Evolutionary conservation across 2,888 invertebrate species (phyloP), one percentile per base, ranked within the genome.

Genomic region (Ganaspis brasiliensis): DNA sequence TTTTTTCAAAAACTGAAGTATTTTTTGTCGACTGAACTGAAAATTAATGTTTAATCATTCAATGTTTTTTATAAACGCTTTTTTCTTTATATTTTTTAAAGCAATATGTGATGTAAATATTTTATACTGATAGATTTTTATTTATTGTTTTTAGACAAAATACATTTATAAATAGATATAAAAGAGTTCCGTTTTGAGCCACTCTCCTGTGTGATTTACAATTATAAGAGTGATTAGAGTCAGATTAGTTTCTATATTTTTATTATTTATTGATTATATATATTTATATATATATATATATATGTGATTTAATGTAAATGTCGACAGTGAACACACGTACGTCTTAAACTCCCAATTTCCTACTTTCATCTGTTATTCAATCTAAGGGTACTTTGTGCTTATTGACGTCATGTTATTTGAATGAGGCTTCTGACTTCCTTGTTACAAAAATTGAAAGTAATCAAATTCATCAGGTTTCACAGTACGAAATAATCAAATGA

Each of bases 361-460:
- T 52, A 52, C 52, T 52, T 52, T 52, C 52, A 52, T 52, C 19
- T 52, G 52, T 52, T 52, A 52, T 52, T 52, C 52, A 52, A 52
- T 52, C 52, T 52, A 52, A 52, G 52, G 52, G 52, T 52, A 52
- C 19, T 16, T 52, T 52, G 52, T 52, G 19, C 19, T 52, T 52
- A 52, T 52, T 52, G 52, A 52, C 52, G 52, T 52, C 52, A 52
- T 52, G 6, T 52, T 52, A 52, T 52, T 52, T 52, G 19, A 52
- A n/a, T 52, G 52, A 52, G 52, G 52, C 52, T 52, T 52, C 52
- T 52, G 16, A 19, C 52, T 52, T 52, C 52, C 52, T 52, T 52
- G 19, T 52, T 19, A 19, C 6, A 52, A 52, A 52, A 52, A 52
- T n/a, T 52, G 9, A 52, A 52, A 52, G 52, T 19, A 52, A 52